Evolutionary conservation across 2,888 invertebrate genomes (phyloP), one percentile per base, ranked within the genome.

Genomic region (Metellina segmentata): DNA sequence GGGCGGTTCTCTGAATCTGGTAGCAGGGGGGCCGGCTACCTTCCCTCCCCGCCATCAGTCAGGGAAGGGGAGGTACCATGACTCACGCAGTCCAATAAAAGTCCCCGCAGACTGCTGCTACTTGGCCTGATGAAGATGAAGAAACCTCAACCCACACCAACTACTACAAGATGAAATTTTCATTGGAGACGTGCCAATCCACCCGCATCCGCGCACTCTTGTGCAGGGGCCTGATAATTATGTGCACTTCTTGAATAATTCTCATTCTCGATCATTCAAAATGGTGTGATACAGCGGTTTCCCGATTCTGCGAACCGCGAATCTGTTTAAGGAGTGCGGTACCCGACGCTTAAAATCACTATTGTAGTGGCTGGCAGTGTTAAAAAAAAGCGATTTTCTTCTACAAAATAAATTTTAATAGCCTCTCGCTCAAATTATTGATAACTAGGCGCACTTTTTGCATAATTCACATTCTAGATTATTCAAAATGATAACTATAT

Each of bases 41-140:
- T n/a, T 77, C 34, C 49, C 81, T 34, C 52, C 69, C 51, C 34
- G 20, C 16, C 49, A 34, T 77, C 4, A 34, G 34, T 16, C 71
- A 69, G 77, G 51, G 70, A 49, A 53, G 34, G 70, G 79, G 87
- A 51, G 52, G 19, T 53, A 11, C 9, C 77, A 77, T 89, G 89
- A 89, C 82, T 89, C 89, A 89, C 77, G 75, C 82, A 70, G 89
- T 51, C 81, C 88, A 88, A 88, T 88, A 48, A 88, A 88, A 74
- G 78, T 70, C 86, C 86, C 86, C 19, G 20, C 87, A 69, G 48
- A 75, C 75, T 75, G 53, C 61, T 75, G 61, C 61, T 75, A 74
- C 74, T 61, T 61, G 52, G 53, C 49, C 74, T 77, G 85, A 85
- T 87, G 53, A 86, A 86, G 86, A 85, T 74, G 61, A 85, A 85